Conservation (phyloP, 2,797 vertebrate species). For the Columba guinea region DNA sequence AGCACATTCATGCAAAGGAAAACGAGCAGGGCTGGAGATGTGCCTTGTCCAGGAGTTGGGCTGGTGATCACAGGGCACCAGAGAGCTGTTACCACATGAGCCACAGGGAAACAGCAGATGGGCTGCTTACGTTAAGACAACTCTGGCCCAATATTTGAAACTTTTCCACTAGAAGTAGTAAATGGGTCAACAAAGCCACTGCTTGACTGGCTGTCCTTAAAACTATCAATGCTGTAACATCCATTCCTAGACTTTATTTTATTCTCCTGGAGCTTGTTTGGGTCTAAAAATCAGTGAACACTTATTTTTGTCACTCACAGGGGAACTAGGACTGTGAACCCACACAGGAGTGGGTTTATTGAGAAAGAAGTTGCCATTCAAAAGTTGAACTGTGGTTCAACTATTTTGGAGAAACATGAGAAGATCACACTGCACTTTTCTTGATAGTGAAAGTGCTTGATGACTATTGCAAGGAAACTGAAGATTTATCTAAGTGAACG, state of each 20-base stretch:
- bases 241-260: background rate
- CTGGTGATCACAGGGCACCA: background rate
- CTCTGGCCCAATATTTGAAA: background rate
- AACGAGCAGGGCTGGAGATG: background rate
- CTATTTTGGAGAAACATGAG: constrained; percentile 40
- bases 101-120: fast-evolving
- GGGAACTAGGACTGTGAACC: constrained; percentile 44
- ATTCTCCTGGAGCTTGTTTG: background rate
- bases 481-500: constrained; percentile 2
- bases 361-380: constrained; percentile 68
- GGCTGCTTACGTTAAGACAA: background rate
- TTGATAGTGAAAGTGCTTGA: background rate
- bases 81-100: background rate
- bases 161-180: background rate
- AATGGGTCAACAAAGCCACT: background rate
- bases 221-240: background rate
- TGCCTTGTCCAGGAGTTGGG: background rate
- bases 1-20: fast-evolving
- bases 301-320: constrained; percentile 53
- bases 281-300: background rate
- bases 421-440: constrained; percentile 29
- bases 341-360: constrained; percentile 66
- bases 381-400: constrained; percentile 59
- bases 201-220: background rate
- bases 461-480: background rate